A percentile compares a stretch with the other conserved stretches of the same genome.
phyloP scores from a whole-genome alignment of 37 sponge, comb jelly and placozoan genomes.

The Halichondria panicea region DNA sequence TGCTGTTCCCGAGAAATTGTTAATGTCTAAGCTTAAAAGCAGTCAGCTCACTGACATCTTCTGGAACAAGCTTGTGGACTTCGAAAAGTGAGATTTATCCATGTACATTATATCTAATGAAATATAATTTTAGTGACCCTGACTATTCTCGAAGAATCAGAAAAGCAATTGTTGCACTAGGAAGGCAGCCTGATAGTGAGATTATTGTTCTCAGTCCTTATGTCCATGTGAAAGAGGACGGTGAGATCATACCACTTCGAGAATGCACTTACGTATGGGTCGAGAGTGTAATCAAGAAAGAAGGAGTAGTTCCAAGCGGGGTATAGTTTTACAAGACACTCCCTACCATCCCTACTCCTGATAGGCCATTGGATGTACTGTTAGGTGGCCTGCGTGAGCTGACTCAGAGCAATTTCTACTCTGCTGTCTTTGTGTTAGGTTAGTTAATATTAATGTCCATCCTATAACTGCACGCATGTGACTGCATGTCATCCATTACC shows the following conservation, averaged over 20 bases:
- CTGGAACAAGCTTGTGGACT: not conserved
- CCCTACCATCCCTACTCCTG: not conserved
- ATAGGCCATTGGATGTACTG: not conserved
- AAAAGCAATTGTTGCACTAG: not conserved
- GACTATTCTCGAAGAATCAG: not conserved
- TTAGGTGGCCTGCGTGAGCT: not conserved
- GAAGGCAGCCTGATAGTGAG: not conserved
- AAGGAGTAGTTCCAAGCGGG: not conserved
- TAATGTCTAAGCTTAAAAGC: not conserved
- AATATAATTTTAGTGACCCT: not conserved
- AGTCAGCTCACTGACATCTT: not conserved
- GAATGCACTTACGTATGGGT: not conserved
- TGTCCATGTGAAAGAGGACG: not conserved
- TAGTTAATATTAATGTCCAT: not conserved
- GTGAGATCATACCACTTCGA: not conserved
- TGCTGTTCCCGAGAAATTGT: not conserved
- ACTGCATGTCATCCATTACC: not conserved
- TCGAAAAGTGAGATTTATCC: not conserved
- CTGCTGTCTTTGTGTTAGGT: slow-evolving; percentile 2
- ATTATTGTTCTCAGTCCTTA: not conserved
- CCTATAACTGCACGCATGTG: not conserved
- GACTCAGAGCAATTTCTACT: not conserved
- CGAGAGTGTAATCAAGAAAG: not conserved
- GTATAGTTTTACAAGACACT: not conserved
- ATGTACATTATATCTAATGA: not conserved